phyloP scores from a whole-genome alignment of 1,140 invertebrate genomes.

The Drosophila suzukii region DNA sequence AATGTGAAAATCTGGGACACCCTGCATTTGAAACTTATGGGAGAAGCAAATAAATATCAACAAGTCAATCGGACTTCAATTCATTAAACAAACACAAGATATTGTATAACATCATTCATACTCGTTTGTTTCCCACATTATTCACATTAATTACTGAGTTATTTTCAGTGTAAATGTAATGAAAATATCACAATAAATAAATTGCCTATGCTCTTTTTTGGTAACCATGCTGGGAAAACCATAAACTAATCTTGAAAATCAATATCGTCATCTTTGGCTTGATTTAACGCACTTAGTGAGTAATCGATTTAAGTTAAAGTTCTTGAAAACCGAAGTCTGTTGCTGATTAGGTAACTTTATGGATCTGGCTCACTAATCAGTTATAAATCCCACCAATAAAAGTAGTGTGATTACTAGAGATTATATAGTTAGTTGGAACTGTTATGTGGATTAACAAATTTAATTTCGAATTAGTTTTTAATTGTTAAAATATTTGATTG shows the following conservation, averaged over 20 bases:
- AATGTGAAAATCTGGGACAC: slow-evolving; percentile 23
- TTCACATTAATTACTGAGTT: too few species aligned
- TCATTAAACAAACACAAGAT: background rate
- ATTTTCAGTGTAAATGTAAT: too few species aligned
- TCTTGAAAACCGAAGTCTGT: slow-evolving; percentile 3
- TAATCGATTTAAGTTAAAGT: slow-evolving; percentile 13
- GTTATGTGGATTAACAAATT: background rate
- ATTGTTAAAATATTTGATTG: slow-evolving; percentile 5
- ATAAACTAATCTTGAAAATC: slow-evolving; percentile 4
- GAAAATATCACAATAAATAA: too few species aligned
- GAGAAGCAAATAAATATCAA: background rate
- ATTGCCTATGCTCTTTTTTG: background rate
- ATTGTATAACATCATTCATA: background rate
- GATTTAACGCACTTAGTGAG: background rate
- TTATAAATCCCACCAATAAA: slow-evolving; percentile 7
- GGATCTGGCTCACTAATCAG: slow-evolving; percentile 3
- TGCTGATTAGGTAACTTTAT: slow-evolving; percentile 8
- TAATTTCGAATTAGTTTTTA: slow-evolving; percentile 23
- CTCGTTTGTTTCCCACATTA: too few species aligned
- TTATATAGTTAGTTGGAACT: background rate
- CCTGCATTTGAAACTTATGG: slow-evolving; percentile 4
- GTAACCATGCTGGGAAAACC: background rate
- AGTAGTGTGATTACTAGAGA: slow-evolving; percentile 6
- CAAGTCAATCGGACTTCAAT: background rate
- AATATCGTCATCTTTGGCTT: background rate